phyloP scores from a whole-genome alignment of 2,113 vertebrate species.

The Brachyhypopomus gauderio region DNA sequence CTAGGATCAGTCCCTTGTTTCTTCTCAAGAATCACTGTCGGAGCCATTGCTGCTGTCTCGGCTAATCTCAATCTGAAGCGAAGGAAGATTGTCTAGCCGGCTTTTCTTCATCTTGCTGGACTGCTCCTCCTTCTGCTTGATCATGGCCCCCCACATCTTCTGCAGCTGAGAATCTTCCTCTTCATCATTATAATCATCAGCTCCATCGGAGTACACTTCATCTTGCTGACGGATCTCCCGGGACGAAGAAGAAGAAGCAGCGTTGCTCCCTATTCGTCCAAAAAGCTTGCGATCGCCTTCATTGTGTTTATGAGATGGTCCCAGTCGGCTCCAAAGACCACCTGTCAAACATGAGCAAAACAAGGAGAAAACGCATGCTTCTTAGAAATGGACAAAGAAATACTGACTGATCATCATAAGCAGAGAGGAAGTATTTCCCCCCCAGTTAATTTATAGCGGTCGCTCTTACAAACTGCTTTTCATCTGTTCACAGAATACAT shows the following conservation, averaged over 20 bases:
- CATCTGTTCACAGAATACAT: too few species aligned
- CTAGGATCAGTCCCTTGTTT: not conserved
- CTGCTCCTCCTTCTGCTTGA: conserved; percentile 89
- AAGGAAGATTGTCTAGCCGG: conserved; percentile 92
- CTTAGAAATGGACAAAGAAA: not conserved
- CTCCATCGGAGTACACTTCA: conserved; percentile 46
- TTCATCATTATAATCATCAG: conserved; percentile 64
- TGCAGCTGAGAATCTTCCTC: conserved; percentile 93
- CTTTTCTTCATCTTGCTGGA: conserved; percentile 89
- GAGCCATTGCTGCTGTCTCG: conserved; percentile 92
- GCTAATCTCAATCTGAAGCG: conserved; percentile 97
- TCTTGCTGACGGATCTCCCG: conserved; percentile 55
- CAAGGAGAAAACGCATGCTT: not conserved
- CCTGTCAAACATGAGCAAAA: conserved; percentile 66
- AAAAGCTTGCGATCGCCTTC: conserved; percentile 57
- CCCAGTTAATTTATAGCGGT: not conserved
- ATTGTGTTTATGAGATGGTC: conserved; percentile 79
- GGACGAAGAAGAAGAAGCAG: not conserved
- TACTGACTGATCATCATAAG: not conserved
- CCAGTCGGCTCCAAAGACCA: conserved; percentile 90
- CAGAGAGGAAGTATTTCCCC: not conserved
- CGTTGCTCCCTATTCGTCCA: not conserved
- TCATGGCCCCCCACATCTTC: conserved; percentile 93
- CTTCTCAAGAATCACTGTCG: conserved; percentile 87
- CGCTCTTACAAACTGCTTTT: too few species aligned